These are phyloP conservation scores for Thecophora atra DNA, from an alignment of 2,888 invertebrate genomes.

Conservation along the genomic window DNA sequence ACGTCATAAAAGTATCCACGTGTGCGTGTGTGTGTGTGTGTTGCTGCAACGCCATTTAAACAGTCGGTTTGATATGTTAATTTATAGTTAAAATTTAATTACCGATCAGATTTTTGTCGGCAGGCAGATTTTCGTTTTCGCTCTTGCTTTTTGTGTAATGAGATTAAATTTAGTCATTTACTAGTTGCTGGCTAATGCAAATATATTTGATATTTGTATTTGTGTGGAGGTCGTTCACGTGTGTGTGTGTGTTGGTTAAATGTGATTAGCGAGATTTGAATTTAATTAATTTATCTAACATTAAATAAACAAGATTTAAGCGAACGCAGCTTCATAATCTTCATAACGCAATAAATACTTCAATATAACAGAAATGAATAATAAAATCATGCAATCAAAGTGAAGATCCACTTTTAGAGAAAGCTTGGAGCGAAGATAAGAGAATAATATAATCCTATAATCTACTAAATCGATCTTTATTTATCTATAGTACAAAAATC, in stretches of 20 bases:
- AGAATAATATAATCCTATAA: too few species aligned
- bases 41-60: slow-evolving; percentile 27
- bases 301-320: slow-evolving; percentile 8
- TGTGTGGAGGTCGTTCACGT: neutral
- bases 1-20: neutral
- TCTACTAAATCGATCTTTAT: too few species aligned
- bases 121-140: neutral
- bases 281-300: slow-evolving; percentile 33
- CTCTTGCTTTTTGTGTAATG: slow-evolving; percentile 1
- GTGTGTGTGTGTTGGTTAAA: neutral
- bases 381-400: too few species aligned
- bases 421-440: too few species aligned
- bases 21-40: neutral
- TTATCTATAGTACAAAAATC: too few species aligned
- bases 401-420: too few species aligned
- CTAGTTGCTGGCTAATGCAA: slow-evolving; percentile 23
- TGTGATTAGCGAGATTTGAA: slow-evolving; percentile 28
- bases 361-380: too few species aligned
- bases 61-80: slow-evolving; percentile 34
- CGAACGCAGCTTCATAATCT: neutral
- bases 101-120: slow-evolving; percentile 19
- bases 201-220: too few species aligned
- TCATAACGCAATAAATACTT: neutral
- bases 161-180: slow-evolving; percentile 33
- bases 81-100: slow-evolving; percentile 40